phyloP scores from a whole-genome alignment of 2,113 vertebrate genomes.

The Donacobius atricapilla region DNA sequence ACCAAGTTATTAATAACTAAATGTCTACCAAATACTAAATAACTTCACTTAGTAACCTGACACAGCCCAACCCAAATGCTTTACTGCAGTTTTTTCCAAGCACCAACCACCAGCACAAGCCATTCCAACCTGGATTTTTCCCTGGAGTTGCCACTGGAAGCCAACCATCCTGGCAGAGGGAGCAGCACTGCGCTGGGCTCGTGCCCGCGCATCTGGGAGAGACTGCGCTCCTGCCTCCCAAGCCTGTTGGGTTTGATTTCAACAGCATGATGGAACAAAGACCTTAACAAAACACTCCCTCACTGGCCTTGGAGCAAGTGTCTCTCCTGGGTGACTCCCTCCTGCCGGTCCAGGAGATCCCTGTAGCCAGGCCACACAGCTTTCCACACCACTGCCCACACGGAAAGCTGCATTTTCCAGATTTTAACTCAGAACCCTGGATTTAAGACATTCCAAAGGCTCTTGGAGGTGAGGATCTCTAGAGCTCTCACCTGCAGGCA shows the following conservation, averaged over 20 bases:
- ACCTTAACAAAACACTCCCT: neutral
- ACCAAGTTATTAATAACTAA: neutral
- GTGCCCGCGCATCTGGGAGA: neutral
- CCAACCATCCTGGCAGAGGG: neutral
- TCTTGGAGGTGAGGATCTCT: neutral
- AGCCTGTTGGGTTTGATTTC: neutral
- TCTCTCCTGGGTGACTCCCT: neutral
- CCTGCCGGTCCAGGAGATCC: neutral
- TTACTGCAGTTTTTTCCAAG: neutral
- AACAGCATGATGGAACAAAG: neutral
- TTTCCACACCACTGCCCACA: neutral
- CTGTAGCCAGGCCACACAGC: neutral
- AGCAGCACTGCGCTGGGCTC: accelerated
- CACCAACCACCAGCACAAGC: neutral
- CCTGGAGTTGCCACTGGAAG: neutral
- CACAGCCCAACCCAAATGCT: neutral
- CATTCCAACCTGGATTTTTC: constrained; percentile 10
- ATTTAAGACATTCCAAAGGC: neutral
- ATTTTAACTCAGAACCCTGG: neutral
- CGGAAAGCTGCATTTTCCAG: neutral
- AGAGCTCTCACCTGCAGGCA: neutral
- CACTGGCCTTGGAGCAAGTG: accelerated
- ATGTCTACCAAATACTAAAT: neutral
- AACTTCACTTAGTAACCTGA: neutral
- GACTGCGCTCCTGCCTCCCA: neutral